Percentiles rank a stretch among this genome's conserved stretches.
These are phyloP conservation scores for Drosophila pseudoobscura DNA, from an alignment of 1,140 invertebrate genomes.

Conservation along the genomic window DNA sequence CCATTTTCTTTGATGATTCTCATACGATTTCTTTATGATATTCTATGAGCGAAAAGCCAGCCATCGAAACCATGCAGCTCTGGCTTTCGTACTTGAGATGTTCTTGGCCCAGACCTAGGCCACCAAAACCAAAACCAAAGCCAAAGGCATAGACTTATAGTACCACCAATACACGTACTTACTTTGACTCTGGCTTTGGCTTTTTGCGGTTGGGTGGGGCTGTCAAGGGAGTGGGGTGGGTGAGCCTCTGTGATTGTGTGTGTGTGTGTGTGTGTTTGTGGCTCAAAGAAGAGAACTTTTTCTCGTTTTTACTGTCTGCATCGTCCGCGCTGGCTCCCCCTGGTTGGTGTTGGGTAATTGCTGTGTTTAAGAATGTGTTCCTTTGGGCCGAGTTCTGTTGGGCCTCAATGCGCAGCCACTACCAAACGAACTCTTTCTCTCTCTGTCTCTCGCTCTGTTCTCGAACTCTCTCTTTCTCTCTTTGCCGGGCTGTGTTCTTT, in stretches of 20 bases:
- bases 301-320: conserved; percentile 40
- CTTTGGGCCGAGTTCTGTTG: conserved; percentile 42
- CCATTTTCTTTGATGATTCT: no score
- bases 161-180: conserved; percentile 25
- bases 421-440: conserved; percentile 4
- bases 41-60: conserved; percentile 8
- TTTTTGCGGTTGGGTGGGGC: conserved; percentile 27
- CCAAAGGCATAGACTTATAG: not conserved
- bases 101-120: conserved; percentile 44
- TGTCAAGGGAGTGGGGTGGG: not conserved
- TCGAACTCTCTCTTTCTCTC: conserved; percentile 16
- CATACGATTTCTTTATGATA: no score
- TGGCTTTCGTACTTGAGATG: conserved; percentile 18
- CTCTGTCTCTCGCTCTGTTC: conserved; percentile 15
- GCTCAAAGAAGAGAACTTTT: conserved; percentile 33
- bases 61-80: not conserved
- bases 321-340: conserved; percentile 20
- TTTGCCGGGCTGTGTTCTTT: conserved; percentile 3
- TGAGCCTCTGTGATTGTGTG: not conserved
- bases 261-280: conserved; percentile 18
- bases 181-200: conserved; percentile 48
- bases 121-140: conserved; percentile 33
- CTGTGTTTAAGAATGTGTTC: conserved; percentile 80
- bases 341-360: conserved; percentile 68
- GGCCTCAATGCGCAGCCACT: conserved; percentile 40